A percentile compares a stretch with the other conserved stretches of the same genome.
These are phyloP conservation scores for Pseudomyrmex pallidus DNA, from an alignment of 1,140 invertebrate species.

Conservation along the genomic window DNA sequence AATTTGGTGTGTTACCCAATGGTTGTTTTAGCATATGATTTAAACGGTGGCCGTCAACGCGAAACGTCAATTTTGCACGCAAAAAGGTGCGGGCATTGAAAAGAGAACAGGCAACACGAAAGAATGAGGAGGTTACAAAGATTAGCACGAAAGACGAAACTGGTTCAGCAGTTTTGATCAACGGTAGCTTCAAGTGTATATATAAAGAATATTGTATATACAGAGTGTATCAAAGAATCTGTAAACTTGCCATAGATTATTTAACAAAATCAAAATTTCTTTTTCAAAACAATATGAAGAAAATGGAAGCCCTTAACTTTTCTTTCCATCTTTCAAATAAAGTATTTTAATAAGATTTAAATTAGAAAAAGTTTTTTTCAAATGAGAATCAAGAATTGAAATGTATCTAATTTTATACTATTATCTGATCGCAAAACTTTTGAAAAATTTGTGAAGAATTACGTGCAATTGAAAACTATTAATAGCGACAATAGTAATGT, in stretches of 20 bases:
- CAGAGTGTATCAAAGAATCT: conserved; percentile 27
- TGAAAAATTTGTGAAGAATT: too few species aligned
- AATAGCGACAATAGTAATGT: not conserved
- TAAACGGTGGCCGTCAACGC: conserved; percentile 36
- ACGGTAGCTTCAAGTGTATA: conserved; percentile 67
- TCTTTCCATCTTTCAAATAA: too few species aligned
- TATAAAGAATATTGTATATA: conserved; percentile 5
- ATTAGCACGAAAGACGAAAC: conserved; percentile 80
- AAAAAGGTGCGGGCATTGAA: conserved; percentile 43
- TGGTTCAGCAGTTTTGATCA: conserved; percentile 80
- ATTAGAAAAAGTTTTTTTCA: not conserved
- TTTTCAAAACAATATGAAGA: too few species aligned
- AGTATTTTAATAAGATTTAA: not conserved
- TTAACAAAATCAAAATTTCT: not conserved
- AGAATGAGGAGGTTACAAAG: conserved; percentile 36
- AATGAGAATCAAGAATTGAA: not conserved
- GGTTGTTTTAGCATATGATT: conserved; percentile 19
- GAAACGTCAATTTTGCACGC: conserved; percentile 35
- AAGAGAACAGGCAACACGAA: conserved; percentile 26
- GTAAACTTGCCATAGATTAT: not conserved
- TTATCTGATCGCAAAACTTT: not conserved
- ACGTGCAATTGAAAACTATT: not conserved
- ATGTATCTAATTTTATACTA: not conserved
- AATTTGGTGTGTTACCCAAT: not conserved
- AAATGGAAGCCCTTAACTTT: too few species aligned